Conservation (phyloP, 2,113 vertebrate species). For the Tauraco erythrolophus region DNA sequence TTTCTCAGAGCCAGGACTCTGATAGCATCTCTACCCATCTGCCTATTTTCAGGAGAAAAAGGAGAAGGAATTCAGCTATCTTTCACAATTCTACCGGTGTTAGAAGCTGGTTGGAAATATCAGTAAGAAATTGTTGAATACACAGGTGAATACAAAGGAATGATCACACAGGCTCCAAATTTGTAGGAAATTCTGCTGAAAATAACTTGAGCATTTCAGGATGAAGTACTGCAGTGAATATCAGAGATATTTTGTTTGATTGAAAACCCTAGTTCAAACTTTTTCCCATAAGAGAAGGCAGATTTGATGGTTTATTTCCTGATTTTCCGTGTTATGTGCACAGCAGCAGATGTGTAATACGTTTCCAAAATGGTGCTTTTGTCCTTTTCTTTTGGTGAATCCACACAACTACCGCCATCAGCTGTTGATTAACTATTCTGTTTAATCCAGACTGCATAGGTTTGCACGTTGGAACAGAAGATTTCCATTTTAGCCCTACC, state of each 20-base stretch:
- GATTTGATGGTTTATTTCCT: background rate
- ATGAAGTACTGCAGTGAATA: background rate
- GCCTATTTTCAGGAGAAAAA: constrained; percentile 14
- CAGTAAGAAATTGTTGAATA: background rate
- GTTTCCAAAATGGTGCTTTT: background rate
- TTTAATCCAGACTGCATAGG: background rate
- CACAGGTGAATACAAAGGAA: background rate
- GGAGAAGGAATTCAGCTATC: background rate
- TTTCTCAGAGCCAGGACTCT: constrained; percentile 53
- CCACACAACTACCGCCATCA: background rate
- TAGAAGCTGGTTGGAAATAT: background rate
- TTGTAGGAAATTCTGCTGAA: background rate
- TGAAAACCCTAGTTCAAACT: background rate
- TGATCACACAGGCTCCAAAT: background rate
- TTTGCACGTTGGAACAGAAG: background rate
- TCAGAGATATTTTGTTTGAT: background rate
- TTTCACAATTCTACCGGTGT: background rate
- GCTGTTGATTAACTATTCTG: background rate
- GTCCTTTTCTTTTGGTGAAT: background rate
- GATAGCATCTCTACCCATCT: constrained; percentile 60
- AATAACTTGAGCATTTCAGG: background rate
- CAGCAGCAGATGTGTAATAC: background rate
- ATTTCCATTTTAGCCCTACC: background rate
- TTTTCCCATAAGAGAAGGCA: background rate
- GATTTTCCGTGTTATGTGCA: background rate